phyloP scores from a whole-genome alignment of 2,113 vertebrate species.

The Pteruthius melanotis region DNA sequence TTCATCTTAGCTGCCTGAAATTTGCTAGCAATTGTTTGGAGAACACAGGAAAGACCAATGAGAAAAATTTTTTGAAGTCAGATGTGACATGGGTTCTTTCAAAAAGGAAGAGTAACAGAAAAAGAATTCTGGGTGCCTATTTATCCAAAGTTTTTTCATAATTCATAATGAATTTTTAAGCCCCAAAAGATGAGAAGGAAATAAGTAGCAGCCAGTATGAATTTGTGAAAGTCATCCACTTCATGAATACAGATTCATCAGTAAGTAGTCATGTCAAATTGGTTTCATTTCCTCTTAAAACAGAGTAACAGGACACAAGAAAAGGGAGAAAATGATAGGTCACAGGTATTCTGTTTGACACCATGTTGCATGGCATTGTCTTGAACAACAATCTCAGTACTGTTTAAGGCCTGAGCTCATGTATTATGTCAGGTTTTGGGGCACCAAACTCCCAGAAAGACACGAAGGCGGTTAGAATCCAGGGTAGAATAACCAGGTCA shows the following conservation, averaged over 20 bases:
- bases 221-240: neutral
- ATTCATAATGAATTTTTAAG: neutral
- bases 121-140: neutral
- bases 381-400: neutral
- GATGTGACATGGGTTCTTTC: neutral
- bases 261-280: neutral
- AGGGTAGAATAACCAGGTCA: neutral
- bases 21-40: neutral
- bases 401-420: neutral
- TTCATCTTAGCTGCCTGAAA: neutral
- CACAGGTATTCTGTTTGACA: neutral
- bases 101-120: neutral
- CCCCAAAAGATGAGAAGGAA: neutral
- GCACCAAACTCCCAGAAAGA: neutral
- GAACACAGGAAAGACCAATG: neutral
- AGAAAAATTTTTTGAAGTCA: neutral
- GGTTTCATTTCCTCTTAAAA: neutral
- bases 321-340: neutral
- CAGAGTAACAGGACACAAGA: neutral
- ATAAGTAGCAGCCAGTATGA: neutral
- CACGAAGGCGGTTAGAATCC: neutral
- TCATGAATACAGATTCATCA: neutral
- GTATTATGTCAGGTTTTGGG: neutral
- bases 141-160: neutral
- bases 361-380: neutral